A percentile compares a stretch with the other conserved stretches of the same genome.
phyloP scores from a whole-genome alignment of 2,113 vertebrate species.

The Lates calcarifer region DNA sequence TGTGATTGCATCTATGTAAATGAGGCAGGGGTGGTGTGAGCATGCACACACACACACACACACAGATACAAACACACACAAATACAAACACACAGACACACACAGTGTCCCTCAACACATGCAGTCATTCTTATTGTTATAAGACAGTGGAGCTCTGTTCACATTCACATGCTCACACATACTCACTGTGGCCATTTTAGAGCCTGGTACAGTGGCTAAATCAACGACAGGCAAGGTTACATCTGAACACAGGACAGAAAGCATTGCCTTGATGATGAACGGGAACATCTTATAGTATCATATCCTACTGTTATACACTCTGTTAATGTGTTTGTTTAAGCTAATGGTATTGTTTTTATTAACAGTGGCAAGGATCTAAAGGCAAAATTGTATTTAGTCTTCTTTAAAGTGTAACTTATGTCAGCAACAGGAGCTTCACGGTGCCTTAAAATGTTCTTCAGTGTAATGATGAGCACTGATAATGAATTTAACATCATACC shows the following conservation, averaged over 20 bases:
- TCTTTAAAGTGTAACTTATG: conserved; percentile 57
- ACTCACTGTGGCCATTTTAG: conserved; percentile 58
- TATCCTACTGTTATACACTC: neutral
- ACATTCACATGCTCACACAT: conserved; percentile 50
- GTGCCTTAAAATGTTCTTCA: conserved; percentile 48
- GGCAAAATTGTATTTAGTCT: conserved; percentile 44
- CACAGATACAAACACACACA: conserved; percentile 30
- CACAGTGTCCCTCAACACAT: conserved; percentile 62
- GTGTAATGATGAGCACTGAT: conserved; percentile 24
- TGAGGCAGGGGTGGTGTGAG: conserved; percentile 68
- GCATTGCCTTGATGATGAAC: conserved; percentile 44
- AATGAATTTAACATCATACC: conserved; percentile 7
- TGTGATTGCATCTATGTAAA: conserved; percentile 82
- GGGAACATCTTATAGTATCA: conserved; percentile 5
- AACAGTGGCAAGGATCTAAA: conserved; percentile 26
- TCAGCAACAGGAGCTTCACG: conserved; percentile 33
- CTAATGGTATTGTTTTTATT: conserved; percentile 29
- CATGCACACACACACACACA: conserved; percentile 8
- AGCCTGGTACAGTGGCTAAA: conserved; percentile 67
- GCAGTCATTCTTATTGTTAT: conserved; percentile 76
- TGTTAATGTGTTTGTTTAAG: conserved; percentile 45
- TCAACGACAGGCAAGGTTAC: conserved; percentile 56
- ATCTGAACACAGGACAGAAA: conserved; percentile 35
- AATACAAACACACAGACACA: conserved; percentile 36
- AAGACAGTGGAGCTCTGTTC: conserved; percentile 76